These are phyloP conservation scores for Montifringilla adamsi DNA, from an alignment of 2,113 vertebrate species.

Conservation along the genomic window DNA sequence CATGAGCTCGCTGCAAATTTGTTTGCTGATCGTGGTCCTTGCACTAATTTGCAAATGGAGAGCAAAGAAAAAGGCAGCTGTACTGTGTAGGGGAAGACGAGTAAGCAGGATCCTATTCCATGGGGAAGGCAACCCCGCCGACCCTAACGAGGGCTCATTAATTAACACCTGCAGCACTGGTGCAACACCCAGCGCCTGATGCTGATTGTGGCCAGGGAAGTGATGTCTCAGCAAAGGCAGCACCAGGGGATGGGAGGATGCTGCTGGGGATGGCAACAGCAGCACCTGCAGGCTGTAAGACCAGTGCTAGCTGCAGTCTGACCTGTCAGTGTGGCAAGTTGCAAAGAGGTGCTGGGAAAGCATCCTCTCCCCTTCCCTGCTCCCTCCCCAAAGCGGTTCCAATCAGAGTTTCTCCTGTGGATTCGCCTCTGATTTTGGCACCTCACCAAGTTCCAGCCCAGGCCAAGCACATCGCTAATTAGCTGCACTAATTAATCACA, in stretches of 20 bases:
- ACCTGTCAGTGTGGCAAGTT: rapidly evolving
- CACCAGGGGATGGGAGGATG: neutral
- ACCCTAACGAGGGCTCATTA: neutral
- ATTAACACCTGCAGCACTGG: neutral
- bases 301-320: rapidly evolving
- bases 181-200: neutral
- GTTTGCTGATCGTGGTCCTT: constrained; percentile 34
- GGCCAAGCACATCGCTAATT: neutral
- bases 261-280: neutral
- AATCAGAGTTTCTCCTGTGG: neutral
- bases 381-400: neutral
- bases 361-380: neutral
- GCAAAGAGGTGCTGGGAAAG: neutral
- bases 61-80: neutral
- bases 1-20: neutral
- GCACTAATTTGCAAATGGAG: constrained; percentile 9
- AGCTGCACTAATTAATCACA: constrained; percentile 34
- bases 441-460: neutral
- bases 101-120: neutral
- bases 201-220: neutral
- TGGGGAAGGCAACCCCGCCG: rapidly evolving
- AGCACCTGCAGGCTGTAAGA: neutral
- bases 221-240: rapidly evolving
- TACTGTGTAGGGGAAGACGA: rapidly evolving
- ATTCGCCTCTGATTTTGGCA: neutral